These are phyloP conservation scores for Parochlus steinenii DNA, from an alignment of 2,888 invertebrate genomes.

Conservation along the genomic window DNA sequence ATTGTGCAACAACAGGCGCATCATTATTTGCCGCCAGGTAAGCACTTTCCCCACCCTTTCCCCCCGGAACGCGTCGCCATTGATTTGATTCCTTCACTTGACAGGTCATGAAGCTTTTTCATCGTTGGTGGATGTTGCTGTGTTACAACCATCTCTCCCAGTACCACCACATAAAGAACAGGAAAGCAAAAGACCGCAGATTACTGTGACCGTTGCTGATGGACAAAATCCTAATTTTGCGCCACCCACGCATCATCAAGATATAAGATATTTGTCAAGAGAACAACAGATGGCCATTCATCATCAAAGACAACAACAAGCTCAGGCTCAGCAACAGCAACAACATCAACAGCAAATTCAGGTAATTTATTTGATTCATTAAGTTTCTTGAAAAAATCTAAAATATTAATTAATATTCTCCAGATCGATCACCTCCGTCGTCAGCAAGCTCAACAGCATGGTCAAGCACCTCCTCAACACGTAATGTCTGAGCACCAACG, in stretches of 20 bases:
- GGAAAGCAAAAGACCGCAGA: conserved; percentile 16
- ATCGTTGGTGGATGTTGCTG: conserved; percentile 80
- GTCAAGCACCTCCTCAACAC: conserved; percentile 19
- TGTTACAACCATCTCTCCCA: conserved; percentile 73
- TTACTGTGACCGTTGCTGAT: conserved; percentile 23
- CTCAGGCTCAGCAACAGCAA: conserved; percentile 31
- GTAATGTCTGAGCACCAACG: conserved; percentile 20
- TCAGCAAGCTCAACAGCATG: conserved; percentile 24
- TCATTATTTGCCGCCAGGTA: conserved; percentile 25
- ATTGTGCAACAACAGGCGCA: conserved; percentile 22
- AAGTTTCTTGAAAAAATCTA: too few relatives aligned
- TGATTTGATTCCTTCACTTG: conserved; percentile 11
- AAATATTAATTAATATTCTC: conserved; percentile 17
- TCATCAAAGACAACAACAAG: conserved; percentile 24
- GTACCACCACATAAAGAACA: too few relatives aligned
- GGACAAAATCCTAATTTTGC: conserved; percentile 25
- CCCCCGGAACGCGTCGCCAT: conserved; percentile 14
- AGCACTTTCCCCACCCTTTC: neutral
- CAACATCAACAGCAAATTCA: conserved; percentile 16
- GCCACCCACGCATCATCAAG: conserved; percentile 21
- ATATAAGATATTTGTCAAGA: conserved; percentile 31
- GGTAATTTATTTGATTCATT: too few relatives aligned
- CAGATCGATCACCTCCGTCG: conserved; percentile 28
- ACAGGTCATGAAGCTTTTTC: conserved; percentile 71
- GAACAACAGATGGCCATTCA: conserved; percentile 31